Base-by-base conservation (phyloP, 1,140 invertebrate genomes). In the Arctopsyche grandis region DNA sequence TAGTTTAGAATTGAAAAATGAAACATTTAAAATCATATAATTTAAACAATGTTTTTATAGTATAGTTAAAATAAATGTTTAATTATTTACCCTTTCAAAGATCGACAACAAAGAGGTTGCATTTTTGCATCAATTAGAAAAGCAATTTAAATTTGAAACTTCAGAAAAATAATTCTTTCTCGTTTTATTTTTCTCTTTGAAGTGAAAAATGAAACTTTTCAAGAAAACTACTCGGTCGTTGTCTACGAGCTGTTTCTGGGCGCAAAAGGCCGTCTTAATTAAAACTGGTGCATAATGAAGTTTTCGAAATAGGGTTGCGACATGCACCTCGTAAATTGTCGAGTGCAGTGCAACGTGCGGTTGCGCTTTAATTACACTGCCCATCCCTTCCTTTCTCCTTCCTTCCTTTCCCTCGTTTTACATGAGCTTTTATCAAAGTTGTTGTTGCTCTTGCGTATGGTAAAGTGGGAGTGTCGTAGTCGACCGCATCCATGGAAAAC, bases 71-170 rank as follows among this genome's bases (percentile, higher is more conserved):
- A n/a, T n/a, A n/a, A n/a, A n/a, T n/a, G n/a, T n/a, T n/a, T n/a
- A n/a, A n/a, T n/a, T n/a, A n/a, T n/a, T n/a, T n/a, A n/a, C n/a
- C n/a, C n/a, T n/a, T n/a, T n/a, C n/a, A n/a, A n/a, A n/a, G n/a
- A n/a, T n/a, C n/a, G 9, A 60, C 16, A 60, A 21, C 14, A 19
- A 60, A 60, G 21, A 9, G 9, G 16, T 60, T 21, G 56, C 56
- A 21, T 16, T 38, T 56, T 60, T 60, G 56, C 16, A 60, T 60
- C 56, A 60, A 60, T 60, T 60, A 60, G 21, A 52, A 60, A 60
- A 60, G 56, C 56, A 60, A 60, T 60, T 52, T 60, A 21, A 60
- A 19, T 60, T 38, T 38, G 29, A 38, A 38, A 7, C 29, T 38
- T 1, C 7, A 38, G 29, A 38, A 38, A 38, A 38, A 38, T 7